Base-by-base conservation (phyloP, 2,888 invertebrate genomes). In the Drosophila maculinotata region DNA sequence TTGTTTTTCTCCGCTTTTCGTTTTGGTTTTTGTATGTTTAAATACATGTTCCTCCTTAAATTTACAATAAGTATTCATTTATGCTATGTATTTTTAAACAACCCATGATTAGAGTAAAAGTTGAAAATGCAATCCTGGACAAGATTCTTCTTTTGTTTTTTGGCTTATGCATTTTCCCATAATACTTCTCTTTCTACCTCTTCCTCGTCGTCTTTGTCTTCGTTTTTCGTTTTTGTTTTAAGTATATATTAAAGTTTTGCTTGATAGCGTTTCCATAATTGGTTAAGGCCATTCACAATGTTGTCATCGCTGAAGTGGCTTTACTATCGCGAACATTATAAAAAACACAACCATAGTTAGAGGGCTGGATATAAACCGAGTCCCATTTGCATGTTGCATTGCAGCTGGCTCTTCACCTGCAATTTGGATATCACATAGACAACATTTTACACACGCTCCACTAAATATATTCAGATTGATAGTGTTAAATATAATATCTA, bases 381-480 rank as follows among this genome's bases (percentile, higher is more conserved):
- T 79, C 58, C 83, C 88, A 58, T 86, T 82, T 47, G 91, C 91
- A 79, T 92, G 92, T 70, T 91, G 91, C 90, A 92, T 92, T 42
- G 91, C 91, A 69, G 92, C 91, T 51, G 92, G 91, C 73, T 92
- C 91, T 79, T 91, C 91, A 67, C 91, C 91, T 91, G 12, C 8
- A 58, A 41, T 9, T 17, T 3, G 4, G 20, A 57, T 10, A 23
- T 14, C 6, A 48, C 10, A 36, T 20, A 45, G 8, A 14, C 6
- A 9, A 15, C 2, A 9, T 2, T 14, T 35, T 35, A 4, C 20
- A 20, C 2, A 20, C 20, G 4, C 20, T n/a, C n/a, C n/a, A n/a
- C n/a, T n/a, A n/a, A n/a, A n/a, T n/a, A n/a, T n/a, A n/a, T n/a
- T n/a, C n/a, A n/a, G n/a, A n/a, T n/a, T n/a, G n/a, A n/a, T n/a